Evolutionary conservation across 2,797 vertebrate genomes (phyloP).

Genomic region (Mus spretus): DNA sequence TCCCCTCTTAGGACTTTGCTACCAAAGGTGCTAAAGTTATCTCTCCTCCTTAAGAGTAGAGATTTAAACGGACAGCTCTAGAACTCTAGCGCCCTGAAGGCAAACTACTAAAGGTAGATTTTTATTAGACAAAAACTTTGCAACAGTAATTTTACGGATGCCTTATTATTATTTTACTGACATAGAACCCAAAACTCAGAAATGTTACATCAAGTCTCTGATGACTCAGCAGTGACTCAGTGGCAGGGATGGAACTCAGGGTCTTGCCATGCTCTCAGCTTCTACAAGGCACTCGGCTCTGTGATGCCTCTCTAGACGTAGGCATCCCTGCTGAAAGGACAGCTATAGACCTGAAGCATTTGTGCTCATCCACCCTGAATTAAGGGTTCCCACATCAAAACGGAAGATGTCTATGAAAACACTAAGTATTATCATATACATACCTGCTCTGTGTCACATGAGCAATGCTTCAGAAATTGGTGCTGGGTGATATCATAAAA

Average conservation of each 20-base stretch:
- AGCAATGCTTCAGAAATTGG: conserved; percentile 52
- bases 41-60: conserved; percentile 5
- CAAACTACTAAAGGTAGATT: conserved; percentile 7
- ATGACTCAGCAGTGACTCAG: conserved; percentile 3
- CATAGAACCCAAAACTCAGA: conserved; percentile 21
- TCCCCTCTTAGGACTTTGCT: neutral
- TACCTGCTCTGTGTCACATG: conserved; percentile 73
- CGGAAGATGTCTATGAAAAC: neutral
- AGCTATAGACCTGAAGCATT: neutral
- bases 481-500: conserved; percentile 68
- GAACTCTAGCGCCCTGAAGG: conserved; percentile 37
- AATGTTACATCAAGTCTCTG: conserved; percentile 16
- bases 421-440: conserved; percentile 3
- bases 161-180: conserved; percentile 41
- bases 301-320: conserved; percentile 17
- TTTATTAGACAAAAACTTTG: conserved; percentile 42
- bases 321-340: conserved; percentile 7
- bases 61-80: neutral
- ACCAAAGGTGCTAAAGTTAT: conserved; percentile 15
- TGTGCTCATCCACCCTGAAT: neutral
- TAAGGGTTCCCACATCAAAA: neutral
- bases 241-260: neutral
- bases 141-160: neutral
- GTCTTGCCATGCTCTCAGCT: neutral
- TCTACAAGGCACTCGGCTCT: neutral